Percentiles rank a stretch among this genome's conserved stretches.
Conservation (phyloP, 2,797 vertebrate species). For the Esox masquinongy region DNA sequence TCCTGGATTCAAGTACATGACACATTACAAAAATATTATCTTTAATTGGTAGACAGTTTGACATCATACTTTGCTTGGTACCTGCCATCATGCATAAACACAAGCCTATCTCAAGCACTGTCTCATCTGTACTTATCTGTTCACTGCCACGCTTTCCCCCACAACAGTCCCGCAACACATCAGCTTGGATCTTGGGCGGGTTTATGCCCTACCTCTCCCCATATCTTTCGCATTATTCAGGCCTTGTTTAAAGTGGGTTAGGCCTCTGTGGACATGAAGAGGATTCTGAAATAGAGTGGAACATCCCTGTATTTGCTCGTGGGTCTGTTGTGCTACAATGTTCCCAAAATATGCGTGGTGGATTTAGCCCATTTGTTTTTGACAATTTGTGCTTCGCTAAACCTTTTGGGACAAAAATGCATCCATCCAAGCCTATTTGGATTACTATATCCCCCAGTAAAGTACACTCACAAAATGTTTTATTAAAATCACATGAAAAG, state of each 20-base stretch:
- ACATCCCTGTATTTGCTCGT: background rate
- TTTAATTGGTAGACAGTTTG: slow-evolving; percentile 5
- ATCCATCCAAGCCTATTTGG: slow-evolving; percentile 29
- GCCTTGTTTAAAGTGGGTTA: slow-evolving; percentile 11
- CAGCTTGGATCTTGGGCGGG: background rate
- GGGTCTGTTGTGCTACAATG: background rate
- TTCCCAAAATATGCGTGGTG: background rate
- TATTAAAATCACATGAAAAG: background rate
- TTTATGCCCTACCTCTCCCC: no score
- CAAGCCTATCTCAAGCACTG: background rate
- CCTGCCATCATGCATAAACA: background rate
- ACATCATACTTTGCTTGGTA: background rate
- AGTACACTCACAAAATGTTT: slow-evolving; percentile 1
- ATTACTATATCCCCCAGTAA: slow-evolving; percentile 20
- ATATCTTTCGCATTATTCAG: slow-evolving; percentile 7
- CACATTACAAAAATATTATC: background rate
- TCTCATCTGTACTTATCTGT: background rate
- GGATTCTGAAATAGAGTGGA: slow-evolving; percentile 2
- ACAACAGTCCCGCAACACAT: background rate
- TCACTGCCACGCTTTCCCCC: background rate
- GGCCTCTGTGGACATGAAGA: slow-evolving; percentile 7
- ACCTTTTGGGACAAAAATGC: slow-evolving; percentile 17
- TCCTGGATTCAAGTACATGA: background rate
- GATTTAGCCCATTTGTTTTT: background rate
- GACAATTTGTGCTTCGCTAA: background rate